Evolutionary conservation across 2,113 vertebrate genomes (phyloP), one percentile per base, ranked within the genome.

Genomic region (Pseudopipra pipra): DNA sequence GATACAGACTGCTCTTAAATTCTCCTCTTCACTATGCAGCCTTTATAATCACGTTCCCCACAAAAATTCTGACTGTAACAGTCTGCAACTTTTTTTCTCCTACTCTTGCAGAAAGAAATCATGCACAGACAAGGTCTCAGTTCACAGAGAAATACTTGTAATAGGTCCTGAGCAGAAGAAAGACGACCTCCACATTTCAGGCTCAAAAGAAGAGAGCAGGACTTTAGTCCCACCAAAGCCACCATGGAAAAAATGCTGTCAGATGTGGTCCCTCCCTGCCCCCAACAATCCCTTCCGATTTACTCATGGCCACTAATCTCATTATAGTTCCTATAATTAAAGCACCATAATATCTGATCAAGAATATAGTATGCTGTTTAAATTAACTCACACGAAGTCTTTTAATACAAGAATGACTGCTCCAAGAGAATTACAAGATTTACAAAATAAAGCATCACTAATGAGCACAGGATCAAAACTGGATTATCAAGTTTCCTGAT

Each of bases 321-420:
- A 84, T 89, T 92, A 84, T 52, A 84, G 44, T 41, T 95, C 91
- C 84, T 95, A 71, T 87, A 87, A 92, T 87, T 95, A 97, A 96
- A 86, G 86, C 44, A 62, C n/a, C 63, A 70, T 56, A 77, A 66
- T 74, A 92, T 81, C 89, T 87, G 55, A 92, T 56, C 2, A 4
- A 86, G 61, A 72, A 89, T 82, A 85, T 5, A 72, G 63, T 31
- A 80, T 11, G 14, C 33, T 54, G 39, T 72, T 76, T 76, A 96
- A 93, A 77, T 87, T 84, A 89, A 91, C 46, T 88, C 56, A 78
- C 11, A 3, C 10, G 0, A 67, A 96, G 72, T 37, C 37, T 55
- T 93, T 87, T 72, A 77, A 62, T 49, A 3, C 16, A 91, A 71
- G 56, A 85, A 92, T 37, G n/a, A 77, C 56, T 71, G 33, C 47